Conservation (phyloP, 2,888 invertebrate genomes). For the Hemaris fuciformis region DNA sequence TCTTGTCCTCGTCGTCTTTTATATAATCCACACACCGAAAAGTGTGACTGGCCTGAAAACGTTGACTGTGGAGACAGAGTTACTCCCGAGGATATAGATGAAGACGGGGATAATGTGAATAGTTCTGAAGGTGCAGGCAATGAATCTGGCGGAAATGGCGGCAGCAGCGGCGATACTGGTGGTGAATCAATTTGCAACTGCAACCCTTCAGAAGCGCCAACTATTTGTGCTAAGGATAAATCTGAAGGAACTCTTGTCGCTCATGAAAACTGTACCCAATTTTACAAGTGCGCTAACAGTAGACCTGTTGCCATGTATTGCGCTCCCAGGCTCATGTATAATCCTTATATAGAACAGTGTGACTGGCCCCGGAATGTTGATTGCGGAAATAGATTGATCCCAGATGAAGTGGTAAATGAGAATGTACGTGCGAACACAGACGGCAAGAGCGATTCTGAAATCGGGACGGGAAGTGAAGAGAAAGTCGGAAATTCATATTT, state of each 20-base stretch:
- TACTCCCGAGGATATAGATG: conserved; percentile 9
- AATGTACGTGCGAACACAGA: neutral
- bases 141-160: neutral
- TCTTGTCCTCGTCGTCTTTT: conserved; percentile 26
- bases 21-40: conserved; percentile 31
- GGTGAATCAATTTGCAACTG: conserved; percentile 18
- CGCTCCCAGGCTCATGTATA: conserved; percentile 75
- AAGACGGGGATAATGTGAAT: too few species aligned
- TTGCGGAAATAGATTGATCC: conserved; percentile 53
- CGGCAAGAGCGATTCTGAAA: conserved; percentile 14
- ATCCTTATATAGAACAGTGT: conserved; percentile 67
- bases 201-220: conserved; percentile 28
- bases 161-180: neutral
- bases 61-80: conserved; percentile 31
- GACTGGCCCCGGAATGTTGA: conserved; percentile 81
- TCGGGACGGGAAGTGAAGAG: neutral
- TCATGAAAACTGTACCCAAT: conserved; percentile 33
- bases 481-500: neutral
- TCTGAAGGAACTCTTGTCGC: conserved; percentile 39
- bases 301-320: conserved; percentile 77
- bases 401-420: conserved; percentile 21
- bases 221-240: conserved; percentile 26
- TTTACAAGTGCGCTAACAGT: conserved; percentile 81
- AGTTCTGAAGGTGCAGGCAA: neutral
- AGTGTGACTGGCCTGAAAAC: conserved; percentile 35